A percentile compares a stretch with the other conserved stretches of the same genome.
phyloP scores from a whole-genome alignment of 2,797 vertebrate species.

The Coilia nasus region DNA sequence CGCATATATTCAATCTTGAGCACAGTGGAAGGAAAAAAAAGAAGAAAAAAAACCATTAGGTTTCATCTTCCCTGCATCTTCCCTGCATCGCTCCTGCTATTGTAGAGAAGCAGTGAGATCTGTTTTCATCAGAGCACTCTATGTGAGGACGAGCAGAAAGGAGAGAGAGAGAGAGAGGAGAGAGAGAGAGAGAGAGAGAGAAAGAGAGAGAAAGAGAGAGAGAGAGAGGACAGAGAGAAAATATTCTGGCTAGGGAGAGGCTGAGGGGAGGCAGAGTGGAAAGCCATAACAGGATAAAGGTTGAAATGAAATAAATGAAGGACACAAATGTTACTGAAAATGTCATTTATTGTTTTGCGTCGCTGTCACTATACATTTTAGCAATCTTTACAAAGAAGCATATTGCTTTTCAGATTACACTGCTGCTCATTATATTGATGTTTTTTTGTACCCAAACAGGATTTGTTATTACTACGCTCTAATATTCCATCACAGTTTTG shows the following conservation, averaged over 20 bases:
- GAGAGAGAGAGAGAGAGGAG: conserved; percentile 56
- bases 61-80: conserved; percentile 85
- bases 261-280: conserved; percentile 35
- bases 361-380: conserved; percentile 21
- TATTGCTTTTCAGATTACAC: conserved; percentile 25
- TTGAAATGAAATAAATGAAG: conserved; percentile 59
- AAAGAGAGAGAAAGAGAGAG: conserved; percentile 35
- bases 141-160: conserved; percentile 75
- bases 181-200: conserved; percentile 55
- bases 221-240: conserved; percentile 14
- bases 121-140: conserved; percentile 85
- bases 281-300: conserved; percentile 27
- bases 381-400: conserved; percentile 20
- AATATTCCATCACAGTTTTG: conserved; percentile 25
- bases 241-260: conserved; percentile 33
- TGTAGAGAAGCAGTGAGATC: conserved; percentile 82
- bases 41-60: conserved; percentile 78
- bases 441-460: conserved; percentile 11
- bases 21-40: conserved; percentile 65
- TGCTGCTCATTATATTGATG: conserved; percentile 19
- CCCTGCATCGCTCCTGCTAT: conserved; percentile 81
- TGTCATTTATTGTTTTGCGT: conserved; percentile 24
- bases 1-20: conserved; percentile 83
- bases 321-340: conserved; percentile 27
- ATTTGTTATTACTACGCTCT: conserved; percentile 20